Base-by-base conservation (phyloP, 2,113 vertebrate species). In the Podocnemis expansa region DNA sequence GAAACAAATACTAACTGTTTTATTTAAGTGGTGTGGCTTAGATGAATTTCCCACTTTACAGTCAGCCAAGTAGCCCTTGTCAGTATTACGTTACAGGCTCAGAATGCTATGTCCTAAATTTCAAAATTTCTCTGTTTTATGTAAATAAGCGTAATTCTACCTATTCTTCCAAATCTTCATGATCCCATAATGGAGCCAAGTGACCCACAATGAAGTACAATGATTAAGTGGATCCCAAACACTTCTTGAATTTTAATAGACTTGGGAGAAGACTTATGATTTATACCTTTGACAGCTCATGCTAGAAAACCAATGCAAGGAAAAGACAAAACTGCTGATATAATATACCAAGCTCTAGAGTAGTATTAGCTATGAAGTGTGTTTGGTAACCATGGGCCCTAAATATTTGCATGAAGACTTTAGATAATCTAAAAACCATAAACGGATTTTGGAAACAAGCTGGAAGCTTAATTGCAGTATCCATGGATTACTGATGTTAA, bases 371-470 rank as follows among this genome's bases (percentile, higher is more conserved):
- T 81, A 38, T 79, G 67, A 92, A 89, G 80, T 2, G 43, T 56
- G 43, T 82, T 95, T 95, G 88, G 95, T 96, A 96, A 96, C 95
- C 94, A 97, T 96, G 96, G 96, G 78, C 94, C 97, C 96, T 86
- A 88, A 94, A 95, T 83, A 90, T 78, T 95, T 95, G 95, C 93
- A 91, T 80, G 85, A 94, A 85, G 89, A 87, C 55, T 94, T 94
- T 88, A 91, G 80, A 91, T 93, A 84, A 87, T 90, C 84, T 78
- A 89, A 63, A 78, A 91, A 67, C 93, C 96, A 94, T 92, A 95
- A 95, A 95, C 91, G 95, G 89, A 93, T 78, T 73, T 70, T 93
- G 67, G 82, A 86, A 90, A 82, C 41, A 83, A 95, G 91, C 29
- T 55, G 73, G 67, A 51, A 94, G 43, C 88, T 93, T 90, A 94